Evolutionary conservation across 1,140 invertebrate species (phyloP).

Genomic region (Orius insidiosus): DNA sequence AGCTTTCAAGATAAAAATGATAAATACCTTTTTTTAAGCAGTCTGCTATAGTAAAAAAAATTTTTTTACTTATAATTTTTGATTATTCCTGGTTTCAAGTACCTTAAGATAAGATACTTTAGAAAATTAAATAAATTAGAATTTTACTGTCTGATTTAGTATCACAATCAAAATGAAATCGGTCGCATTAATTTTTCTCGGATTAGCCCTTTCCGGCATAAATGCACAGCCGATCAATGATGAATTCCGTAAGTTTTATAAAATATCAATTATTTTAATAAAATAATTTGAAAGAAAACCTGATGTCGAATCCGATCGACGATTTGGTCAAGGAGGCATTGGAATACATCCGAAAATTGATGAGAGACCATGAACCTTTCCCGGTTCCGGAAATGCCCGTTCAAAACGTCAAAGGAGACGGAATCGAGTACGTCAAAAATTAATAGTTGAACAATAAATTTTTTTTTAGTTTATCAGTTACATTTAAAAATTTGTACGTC

Average conservation of each 20-base stretch:
- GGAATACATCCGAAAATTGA: conserved; percentile 6
- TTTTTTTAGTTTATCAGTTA: conserved; percentile 1
- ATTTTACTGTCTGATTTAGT: neutral
- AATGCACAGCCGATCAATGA: neutral
- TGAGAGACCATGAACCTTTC: conserved; percentile 9
- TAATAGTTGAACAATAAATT: neutral
- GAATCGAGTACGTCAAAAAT: conserved; percentile 4
- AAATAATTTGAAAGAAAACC: neutral
- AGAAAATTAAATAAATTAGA: neutral
- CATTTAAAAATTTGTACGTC: conserved; percentile 3
- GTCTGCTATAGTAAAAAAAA: too few relatives aligned
- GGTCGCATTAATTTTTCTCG: neutral
- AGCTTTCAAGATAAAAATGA: too few relatives aligned
- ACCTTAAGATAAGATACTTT: neutral
- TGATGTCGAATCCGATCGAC: conserved; percentile 3
- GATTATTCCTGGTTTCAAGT: too few relatives aligned
- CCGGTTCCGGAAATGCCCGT: conserved; percentile 7
- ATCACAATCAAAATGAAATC: neutral
- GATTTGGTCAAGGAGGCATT: conserved; percentile 7
- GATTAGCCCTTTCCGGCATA: too few relatives aligned
- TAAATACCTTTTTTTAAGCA: too few relatives aligned
- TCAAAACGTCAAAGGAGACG: conserved; percentile 9
- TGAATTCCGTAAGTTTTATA: neutral
- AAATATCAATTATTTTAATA: neutral
- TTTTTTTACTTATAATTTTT: too few relatives aligned